These are phyloP conservation scores for Phrynosoma blainvillii DNA, from an alignment of 2,113 vertebrate genomes.

Conservation along the genomic window DNA sequence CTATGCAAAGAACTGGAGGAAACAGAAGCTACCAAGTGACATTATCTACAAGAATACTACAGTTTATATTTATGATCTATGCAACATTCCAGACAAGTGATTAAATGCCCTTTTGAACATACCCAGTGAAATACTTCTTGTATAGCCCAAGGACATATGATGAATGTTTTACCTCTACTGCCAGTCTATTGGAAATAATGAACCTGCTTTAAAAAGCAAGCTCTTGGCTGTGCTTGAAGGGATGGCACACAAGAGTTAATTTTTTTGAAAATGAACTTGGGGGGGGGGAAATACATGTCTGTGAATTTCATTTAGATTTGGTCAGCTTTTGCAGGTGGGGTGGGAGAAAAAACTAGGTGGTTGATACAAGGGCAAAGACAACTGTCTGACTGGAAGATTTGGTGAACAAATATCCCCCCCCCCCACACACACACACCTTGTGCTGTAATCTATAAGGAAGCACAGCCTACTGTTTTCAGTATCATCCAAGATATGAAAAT, in stretches of 20 bases:
- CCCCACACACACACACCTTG: conserved; percentile 35
- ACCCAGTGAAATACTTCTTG: conserved; percentile 37
- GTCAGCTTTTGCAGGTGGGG: conserved; percentile 21
- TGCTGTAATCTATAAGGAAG: conserved; percentile 58
- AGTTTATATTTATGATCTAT: conserved; percentile 54
- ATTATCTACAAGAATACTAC: conserved; percentile 39
- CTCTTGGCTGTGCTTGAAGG: conserved; percentile 43
- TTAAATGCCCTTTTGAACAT: conserved; percentile 49
- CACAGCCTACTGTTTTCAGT: conserved; percentile 48
- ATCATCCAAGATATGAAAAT: conserved; percentile 57
- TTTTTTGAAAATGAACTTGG: conserved; percentile 36
- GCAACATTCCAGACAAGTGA: conserved; percentile 47
- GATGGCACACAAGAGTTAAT: conserved; percentile 54
- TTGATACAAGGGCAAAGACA: conserved; percentile 40
- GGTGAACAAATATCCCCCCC: not conserved
- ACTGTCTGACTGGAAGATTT: conserved; percentile 52
- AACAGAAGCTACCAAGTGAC: conserved; percentile 33
- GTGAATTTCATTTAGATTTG: conserved; percentile 29
- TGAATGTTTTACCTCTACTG: conserved; percentile 54
- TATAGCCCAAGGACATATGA: conserved; percentile 40
- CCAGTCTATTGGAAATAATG: conserved; percentile 55
- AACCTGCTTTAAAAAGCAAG: conserved; percentile 56
- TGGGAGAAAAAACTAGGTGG: conserved; percentile 6
- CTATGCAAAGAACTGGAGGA: conserved; percentile 43
- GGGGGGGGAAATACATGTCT: not conserved